Conservation (phyloP, 2,113 vertebrate species). For the Scopus umbretta region DNA sequence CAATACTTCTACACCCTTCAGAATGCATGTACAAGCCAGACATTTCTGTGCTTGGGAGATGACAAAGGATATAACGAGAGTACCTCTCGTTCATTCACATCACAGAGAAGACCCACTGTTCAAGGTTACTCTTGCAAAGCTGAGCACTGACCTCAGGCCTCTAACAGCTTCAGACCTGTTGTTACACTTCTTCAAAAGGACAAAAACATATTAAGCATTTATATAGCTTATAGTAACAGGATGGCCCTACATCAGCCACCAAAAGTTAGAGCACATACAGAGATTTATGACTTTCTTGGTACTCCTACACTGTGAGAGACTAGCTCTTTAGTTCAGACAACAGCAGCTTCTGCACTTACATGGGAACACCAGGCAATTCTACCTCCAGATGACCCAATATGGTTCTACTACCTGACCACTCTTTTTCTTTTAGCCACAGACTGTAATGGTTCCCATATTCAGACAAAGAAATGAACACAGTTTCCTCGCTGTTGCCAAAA, state of each 20-base stretch:
- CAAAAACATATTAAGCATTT: background rate
- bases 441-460: background rate
- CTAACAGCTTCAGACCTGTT: background rate
- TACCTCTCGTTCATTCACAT: background rate
- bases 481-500: background rate
- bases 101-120: conserved; percentile 12
- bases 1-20: background rate
- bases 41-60: background rate
- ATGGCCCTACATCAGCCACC: background rate
- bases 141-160: background rate
- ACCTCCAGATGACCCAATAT: background rate
- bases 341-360: background rate
- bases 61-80: conserved; percentile 24
- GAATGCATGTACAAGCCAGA: background rate
- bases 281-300: background rate
- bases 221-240: background rate
- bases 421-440: background rate
- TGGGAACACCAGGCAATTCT: background rate
- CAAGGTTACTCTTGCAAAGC: conserved; percentile 28
- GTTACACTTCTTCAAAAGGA: background rate
- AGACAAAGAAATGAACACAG: background rate
- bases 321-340: background rate
- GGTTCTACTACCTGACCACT: background rate
- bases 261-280: background rate
- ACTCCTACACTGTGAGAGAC: background rate